A percentile compares a stretch with the other conserved stretches of the same genome.
Evolutionary conservation across 2,888 invertebrate species (phyloP).

Genomic region (Sphinx pinastri): DNA sequence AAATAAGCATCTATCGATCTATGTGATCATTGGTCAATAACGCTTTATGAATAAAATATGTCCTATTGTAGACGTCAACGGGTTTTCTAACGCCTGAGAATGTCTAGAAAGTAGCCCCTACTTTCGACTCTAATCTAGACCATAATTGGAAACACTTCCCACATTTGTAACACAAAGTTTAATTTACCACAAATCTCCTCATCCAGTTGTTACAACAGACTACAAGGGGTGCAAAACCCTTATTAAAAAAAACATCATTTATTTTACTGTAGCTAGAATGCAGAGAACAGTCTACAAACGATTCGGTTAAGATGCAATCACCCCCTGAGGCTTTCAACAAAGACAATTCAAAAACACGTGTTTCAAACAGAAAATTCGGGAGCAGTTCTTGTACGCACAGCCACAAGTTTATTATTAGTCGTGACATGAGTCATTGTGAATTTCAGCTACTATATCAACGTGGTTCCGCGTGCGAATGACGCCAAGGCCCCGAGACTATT

Average conservation of each 20-base stretch:
- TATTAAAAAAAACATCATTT: too few relatives aligned
- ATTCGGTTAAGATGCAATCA: neutral
- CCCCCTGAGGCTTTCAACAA: neutral
- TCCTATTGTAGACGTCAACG: neutral
- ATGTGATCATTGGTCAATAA: neutral
- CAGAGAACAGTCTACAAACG: neutral
- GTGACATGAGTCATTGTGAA: constrained; percentile 25
- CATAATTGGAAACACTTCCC: constrained; percentile 12
- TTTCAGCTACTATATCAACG: constrained; percentile 26
- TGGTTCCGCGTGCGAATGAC: constrained; percentile 23
- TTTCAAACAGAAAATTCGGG: neutral
- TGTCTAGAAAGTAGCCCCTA: constrained; percentile 9
- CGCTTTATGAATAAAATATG: neutral
- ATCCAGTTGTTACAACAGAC: neutral
- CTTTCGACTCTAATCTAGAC: constrained; percentile 9
- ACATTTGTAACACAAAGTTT: neutral
- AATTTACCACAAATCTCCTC: neutral
- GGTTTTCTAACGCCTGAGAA: neutral
- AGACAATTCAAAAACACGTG: neutral
- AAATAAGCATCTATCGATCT: too few relatives aligned
- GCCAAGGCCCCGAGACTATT: constrained; percentile 20
- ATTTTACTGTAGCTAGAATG: neutral
- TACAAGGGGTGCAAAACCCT: too few relatives aligned
- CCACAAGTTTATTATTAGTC: constrained; percentile 20
- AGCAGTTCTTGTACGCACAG: constrained; percentile 3